Evolutionary conservation across 2,888 invertebrate species (phyloP).

Genomic region (Bhutanitis thaidina): DNA sequence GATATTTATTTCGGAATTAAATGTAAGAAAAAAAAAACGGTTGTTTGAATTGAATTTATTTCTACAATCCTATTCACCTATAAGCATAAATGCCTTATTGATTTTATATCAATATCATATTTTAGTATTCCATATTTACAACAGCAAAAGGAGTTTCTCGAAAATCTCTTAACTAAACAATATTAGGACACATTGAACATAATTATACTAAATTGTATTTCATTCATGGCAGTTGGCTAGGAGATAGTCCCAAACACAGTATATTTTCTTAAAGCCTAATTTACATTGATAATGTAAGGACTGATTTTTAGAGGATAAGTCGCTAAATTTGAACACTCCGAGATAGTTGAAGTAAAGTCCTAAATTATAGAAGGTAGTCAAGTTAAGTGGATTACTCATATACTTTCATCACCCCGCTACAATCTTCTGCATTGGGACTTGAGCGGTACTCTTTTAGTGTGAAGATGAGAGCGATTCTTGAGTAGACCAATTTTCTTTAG

Average conservation of each 20-base stretch:
- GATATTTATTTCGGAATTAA: conserved; percentile 4
- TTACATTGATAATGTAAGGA: too few relatives aligned
- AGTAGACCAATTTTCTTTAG: too few relatives aligned
- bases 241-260: conserved; percentile 29
- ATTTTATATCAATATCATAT: conserved; percentile 33
- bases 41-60: conserved; percentile 53
- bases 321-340: too few relatives aligned
- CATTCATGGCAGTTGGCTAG: conserved; percentile 45
- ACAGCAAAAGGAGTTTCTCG: conserved; percentile 1
- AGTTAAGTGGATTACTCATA: too few relatives aligned
- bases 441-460: too few relatives aligned
- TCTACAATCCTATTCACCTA: conserved; percentile 41
- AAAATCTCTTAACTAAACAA: conserved; percentile 1
- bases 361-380: too few relatives aligned
- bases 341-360: too few relatives aligned
- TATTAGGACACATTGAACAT: conserved; percentile 16
- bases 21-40: conserved; percentile 19
- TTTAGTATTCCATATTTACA: conserved; percentile 36
- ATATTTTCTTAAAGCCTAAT: conserved; percentile 20
- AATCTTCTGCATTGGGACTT: too few relatives aligned
- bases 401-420: too few relatives aligned
- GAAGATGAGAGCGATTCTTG: too few relatives aligned
- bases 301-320: too few relatives aligned
- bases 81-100: conserved; percentile 51
- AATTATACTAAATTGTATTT: conserved; percentile 41